Conservation (phyloP, 35 echinoderm and acorn worm species). For the Strongylocentrotus purpuratus region DNA sequence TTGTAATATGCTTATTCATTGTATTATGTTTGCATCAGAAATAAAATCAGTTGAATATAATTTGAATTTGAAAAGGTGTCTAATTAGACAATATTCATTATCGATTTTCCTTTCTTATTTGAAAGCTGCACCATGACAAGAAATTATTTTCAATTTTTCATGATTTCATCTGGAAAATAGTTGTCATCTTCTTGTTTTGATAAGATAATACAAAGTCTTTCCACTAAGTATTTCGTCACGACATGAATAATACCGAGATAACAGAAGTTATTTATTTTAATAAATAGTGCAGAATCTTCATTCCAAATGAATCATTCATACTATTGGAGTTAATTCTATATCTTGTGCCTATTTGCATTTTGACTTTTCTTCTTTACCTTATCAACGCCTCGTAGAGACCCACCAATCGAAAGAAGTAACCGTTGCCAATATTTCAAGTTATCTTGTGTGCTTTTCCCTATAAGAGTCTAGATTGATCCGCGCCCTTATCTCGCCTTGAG, state of each 20-base stretch:
- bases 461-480: neutral
- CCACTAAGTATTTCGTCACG: neutral
- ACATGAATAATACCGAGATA: neutral
- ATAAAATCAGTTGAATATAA: too few relatives aligned
- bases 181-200: too few relatives aligned
- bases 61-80: too few relatives aligned
- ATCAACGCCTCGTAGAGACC: neutral
- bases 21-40: too few relatives aligned
- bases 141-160: too few relatives aligned
- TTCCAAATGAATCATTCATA: neutral
- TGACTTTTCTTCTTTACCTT: neutral
- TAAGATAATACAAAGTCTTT: too few relatives aligned
- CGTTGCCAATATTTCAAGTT: neutral
- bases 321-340: neutral
- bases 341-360: neutral
- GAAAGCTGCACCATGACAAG: too few relatives aligned
- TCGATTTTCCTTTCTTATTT: too few relatives aligned
- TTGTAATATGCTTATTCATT: too few relatives aligned
- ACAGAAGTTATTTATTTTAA: neutral
- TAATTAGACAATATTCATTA: too few relatives aligned
- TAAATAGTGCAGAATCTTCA: neutral
- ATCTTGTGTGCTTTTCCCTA: neutral
- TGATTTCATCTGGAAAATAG: too few relatives aligned
- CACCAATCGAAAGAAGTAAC: neutral
- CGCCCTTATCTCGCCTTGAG: neutral